Evolutionary conservation across 2,888 invertebrate species (phyloP).

Genomic region (Petrolisthes cinctipes): DNA sequence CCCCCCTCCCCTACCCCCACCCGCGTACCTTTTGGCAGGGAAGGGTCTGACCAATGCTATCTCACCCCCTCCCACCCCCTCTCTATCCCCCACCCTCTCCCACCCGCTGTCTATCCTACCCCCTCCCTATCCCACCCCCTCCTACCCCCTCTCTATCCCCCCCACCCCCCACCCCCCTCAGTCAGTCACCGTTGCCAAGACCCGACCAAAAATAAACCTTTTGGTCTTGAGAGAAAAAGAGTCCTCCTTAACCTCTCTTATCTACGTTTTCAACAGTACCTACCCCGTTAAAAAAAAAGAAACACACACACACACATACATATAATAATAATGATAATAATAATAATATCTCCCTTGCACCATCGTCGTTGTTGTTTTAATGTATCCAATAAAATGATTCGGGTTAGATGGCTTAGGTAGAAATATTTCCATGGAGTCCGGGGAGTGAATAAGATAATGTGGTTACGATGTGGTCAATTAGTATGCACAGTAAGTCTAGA

Average conservation of each 20-base stretch:
- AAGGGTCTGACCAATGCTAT: not conserved
- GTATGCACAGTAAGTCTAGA: conserved; percentile 60
- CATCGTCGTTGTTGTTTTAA: too few species aligned
- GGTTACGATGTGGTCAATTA: conserved; percentile 56
- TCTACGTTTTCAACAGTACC: too few species aligned
- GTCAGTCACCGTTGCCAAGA: conserved; percentile 12
- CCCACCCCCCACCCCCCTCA: not conserved
- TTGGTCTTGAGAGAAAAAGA: too few species aligned
- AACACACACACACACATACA: too few species aligned
- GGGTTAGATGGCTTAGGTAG: too few species aligned
- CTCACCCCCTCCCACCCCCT: not conserved
- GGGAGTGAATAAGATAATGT: not conserved
- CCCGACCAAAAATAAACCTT: not conserved
- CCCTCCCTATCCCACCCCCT: not conserved
- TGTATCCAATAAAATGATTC: too few species aligned
- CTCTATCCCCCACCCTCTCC: not conserved
- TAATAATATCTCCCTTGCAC: too few species aligned
- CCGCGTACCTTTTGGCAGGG: conserved; percentile 12
- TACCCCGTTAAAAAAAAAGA: too few species aligned
- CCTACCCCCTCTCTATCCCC: not conserved
- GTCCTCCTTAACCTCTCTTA: too few species aligned
- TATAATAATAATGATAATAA: too few species aligned
- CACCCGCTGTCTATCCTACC: not conserved
- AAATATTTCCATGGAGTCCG: not conserved
- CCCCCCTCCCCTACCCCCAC: not conserved